A percentile compares a stretch with the other conserved stretches of the same genome.
phyloP scores from a whole-genome alignment of 2,113 vertebrate genomes.

The Microtus richardsoni region DNA sequence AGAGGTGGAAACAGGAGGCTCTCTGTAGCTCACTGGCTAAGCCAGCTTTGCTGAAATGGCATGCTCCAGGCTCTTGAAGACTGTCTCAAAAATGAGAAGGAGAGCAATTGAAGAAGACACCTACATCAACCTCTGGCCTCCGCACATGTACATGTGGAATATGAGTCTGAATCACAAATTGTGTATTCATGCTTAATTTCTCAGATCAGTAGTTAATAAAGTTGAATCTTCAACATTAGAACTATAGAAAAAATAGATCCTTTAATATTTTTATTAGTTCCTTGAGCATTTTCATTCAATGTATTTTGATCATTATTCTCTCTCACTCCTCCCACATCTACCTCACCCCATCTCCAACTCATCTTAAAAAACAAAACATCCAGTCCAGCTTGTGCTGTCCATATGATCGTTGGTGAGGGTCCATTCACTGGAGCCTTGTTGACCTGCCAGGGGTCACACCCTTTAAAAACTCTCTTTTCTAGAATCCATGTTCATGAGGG shows the following conservation, averaged over 20 bases:
- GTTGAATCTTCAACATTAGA: slow-evolving; percentile 37
- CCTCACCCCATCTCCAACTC: not conserved
- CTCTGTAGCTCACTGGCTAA: too few relatives aligned
- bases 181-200: slow-evolving; percentile 45
- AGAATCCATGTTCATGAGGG: not conserved
- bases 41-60: too few relatives aligned
- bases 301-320: not conserved
- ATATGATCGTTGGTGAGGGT: not conserved
- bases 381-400: not conserved
- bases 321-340: not conserved
- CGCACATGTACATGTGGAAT: not conserved
- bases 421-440: not conserved
- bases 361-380: not conserved
- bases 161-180: slow-evolving; percentile 1
- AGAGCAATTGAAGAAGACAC: not conserved
- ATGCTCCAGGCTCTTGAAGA: not conserved
- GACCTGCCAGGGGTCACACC: not conserved
- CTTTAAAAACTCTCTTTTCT: not conserved
- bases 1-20: too few relatives aligned
- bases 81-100: not conserved
- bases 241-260: not conserved
- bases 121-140: not conserved
- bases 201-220: slow-evolving; percentile 18
- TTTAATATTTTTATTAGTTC: not conserved
- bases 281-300: not conserved